A percentile compares a stretch with the other conserved stretches of the same genome.
Evolutionary conservation across 2,888 invertebrate genomes (phyloP).

Genomic region (Scaptomyza reducta): DNA sequence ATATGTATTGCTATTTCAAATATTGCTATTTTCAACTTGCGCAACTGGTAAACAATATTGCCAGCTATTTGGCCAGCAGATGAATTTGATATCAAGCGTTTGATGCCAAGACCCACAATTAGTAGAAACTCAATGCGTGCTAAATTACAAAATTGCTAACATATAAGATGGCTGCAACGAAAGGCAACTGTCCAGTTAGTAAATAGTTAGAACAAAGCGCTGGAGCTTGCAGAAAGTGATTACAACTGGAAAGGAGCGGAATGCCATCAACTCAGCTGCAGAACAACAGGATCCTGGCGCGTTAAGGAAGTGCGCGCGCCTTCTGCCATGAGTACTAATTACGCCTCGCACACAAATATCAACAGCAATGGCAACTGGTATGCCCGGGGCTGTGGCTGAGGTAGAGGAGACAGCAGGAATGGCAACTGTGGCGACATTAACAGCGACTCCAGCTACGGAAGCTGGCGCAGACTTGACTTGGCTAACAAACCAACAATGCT

Average conservation of each 20-base stretch:
- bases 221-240: slow-evolving; percentile 67
- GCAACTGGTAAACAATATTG: slow-evolving; percentile 9
- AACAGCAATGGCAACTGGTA: slow-evolving; percentile 39
- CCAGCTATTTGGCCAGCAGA: slow-evolving; percentile 1
- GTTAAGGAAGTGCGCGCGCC: slow-evolving; percentile 69
- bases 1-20: neutral
- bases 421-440: slow-evolving; percentile 72
- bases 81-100: slow-evolving; percentile 22
- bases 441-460: slow-evolving; percentile 62
- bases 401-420: slow-evolving; percentile 17
- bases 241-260: slow-evolving; percentile 64
- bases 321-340: slow-evolving; percentile 77
- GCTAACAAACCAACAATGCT: slow-evolving; percentile 66
- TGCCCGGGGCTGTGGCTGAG: slow-evolving; percentile 7
- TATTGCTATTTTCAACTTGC: neutral
- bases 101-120: slow-evolving; percentile 39
- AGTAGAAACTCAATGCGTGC: slow-evolving; percentile 60
- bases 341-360: slow-evolving; percentile 66
- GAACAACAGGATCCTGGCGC: slow-evolving; percentile 42
- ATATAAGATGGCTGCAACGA: slow-evolving; percentile 47
- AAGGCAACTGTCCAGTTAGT: slow-evolving; percentile 48
- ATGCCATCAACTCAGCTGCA: slow-evolving; percentile 18
- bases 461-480: slow-evolving; percentile 73
- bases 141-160: slow-evolving; percentile 60
- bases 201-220: slow-evolving; percentile 66